These are phyloP conservation scores for Drosophila fungiperda DNA, from an alignment of 2,888 invertebrate genomes.

Conservation along the genomic window DNA sequence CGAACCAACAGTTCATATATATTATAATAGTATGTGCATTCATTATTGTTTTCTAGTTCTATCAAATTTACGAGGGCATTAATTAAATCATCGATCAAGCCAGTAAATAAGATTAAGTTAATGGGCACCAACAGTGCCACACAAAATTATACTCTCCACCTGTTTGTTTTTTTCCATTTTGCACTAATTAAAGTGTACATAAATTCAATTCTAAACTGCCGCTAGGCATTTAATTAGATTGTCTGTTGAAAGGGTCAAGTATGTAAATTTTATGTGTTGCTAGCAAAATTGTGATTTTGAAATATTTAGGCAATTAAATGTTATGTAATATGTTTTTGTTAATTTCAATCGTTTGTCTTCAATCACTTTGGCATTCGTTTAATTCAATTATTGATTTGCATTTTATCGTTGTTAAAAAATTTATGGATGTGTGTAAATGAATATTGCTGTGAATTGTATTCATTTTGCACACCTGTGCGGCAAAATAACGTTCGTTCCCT, in stretches of 20 bases:
- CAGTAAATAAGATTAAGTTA: conserved; percentile 12
- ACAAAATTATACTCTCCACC: conserved; percentile 4
- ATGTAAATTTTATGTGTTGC: background rate
- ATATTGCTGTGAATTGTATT: conserved; percentile 8
- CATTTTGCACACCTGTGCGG: conserved; percentile 63
- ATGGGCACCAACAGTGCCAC: background rate
- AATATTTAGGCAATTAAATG: background rate
- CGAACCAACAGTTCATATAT: background rate
- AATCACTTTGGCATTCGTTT: conserved; percentile 49
- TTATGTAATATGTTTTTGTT: conserved; percentile 12
- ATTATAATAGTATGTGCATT: background rate
- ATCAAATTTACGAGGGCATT: conserved; percentile 40
- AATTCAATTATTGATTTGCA: conserved; percentile 60
- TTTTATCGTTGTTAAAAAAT: conserved; percentile 22
- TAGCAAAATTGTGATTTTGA: background rate
- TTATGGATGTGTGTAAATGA: background rate
- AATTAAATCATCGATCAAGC: conserved; percentile 39
- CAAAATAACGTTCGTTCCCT: conserved; percentile 9
- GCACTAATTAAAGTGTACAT: background rate
- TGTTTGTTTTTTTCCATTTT: background rate
- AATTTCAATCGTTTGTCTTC: conserved; percentile 44
- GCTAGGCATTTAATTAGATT: background rate
- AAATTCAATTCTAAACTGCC: background rate
- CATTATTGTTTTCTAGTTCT: conserved; percentile 6
- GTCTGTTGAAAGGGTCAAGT: background rate